Evolutionary conservation across 2,113 vertebrate species (phyloP).

Genomic region (Hepsetus odoe): DNA sequence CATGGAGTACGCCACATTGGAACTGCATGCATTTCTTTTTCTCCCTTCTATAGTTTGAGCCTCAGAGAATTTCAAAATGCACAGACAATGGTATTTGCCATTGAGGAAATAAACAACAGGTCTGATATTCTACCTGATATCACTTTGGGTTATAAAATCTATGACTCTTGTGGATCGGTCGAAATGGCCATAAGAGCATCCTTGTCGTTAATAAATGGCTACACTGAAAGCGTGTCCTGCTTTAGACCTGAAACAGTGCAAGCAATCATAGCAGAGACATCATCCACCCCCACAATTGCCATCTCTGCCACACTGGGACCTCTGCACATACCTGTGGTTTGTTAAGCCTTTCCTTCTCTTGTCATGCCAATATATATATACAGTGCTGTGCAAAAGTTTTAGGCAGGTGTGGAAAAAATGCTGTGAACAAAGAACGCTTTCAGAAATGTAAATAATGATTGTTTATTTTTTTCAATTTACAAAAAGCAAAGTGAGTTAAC

Average conservation of each 20-base stretch:
- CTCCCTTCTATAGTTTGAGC: constrained; percentile 55
- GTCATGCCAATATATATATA: no score
- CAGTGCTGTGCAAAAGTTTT: no score
- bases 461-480: no score
- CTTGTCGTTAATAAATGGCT: constrained; percentile 59
- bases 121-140: constrained; percentile 58
- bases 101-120: constrained; percentile 65
- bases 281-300: constrained; percentile 61
- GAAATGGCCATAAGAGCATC: constrained; percentile 60
- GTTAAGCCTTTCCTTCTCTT: constrained; percentile 15
- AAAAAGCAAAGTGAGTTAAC: no score
- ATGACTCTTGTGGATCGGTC: constrained; percentile 60
- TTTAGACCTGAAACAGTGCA: constrained; percentile 51
- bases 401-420: no score
- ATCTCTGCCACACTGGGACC: constrained; percentile 59
- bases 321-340: constrained; percentile 62
- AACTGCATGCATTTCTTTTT: background rate
- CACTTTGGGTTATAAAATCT: constrained; percentile 63
- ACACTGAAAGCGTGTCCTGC: constrained; percentile 37
- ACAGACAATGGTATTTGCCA: constrained; percentile 65
- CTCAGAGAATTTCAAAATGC: constrained; percentile 63
- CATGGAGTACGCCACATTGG: no score
- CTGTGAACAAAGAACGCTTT: no score
- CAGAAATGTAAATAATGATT: no score
- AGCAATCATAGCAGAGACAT: constrained; percentile 63